Evolutionary conservation across 2,888 invertebrate genomes (phyloP), one percentile per base, ranked within the genome.

Genomic region (Podabrus alpinus): DNA sequence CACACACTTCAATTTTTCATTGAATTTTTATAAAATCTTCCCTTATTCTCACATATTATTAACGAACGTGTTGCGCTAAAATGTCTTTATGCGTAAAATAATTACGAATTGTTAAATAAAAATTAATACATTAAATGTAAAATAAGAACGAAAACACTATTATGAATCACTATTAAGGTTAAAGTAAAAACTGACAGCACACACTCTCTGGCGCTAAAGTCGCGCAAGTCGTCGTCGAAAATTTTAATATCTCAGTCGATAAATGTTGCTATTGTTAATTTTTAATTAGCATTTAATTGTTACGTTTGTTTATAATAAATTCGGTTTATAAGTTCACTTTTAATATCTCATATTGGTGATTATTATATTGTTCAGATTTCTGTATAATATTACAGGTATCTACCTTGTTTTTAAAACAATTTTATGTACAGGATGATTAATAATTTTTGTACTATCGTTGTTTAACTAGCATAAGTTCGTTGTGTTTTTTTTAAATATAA

Each of bases 141-240:
- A 75, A 69, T 45, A 60, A 66, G 59, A 70, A 69, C 60, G 69
- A 75, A 72, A 75, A 72, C 75, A 72, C 75, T 73, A 69, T 75
- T 71, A 75, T 75, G 69, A 75, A 73, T 75, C 75, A 73, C 75
- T 75, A 73, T 75, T 64, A 64, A 64, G 62, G 62, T 64, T 64
- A 75, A 75, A 69, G 75, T 72, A 72, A 72, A 73, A 75, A 68
- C 64, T 73, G 73, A 68, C 73, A 73, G 15, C 69, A 45, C 66
- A 24, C 69, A 15, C 69, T 66, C 45, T 45, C 73, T 73, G 60
- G 69, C 62, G 66, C 17, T 16, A 73, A 68, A 60, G 59, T 64
- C 29, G 21, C 24, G 60, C 15, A 69, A 17, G 61, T 60, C 45
- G 60, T 15, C 62, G 13, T 11, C 9, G 62, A 64, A 17, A 21